These are phyloP conservation scores for Danio aesculapii DNA, from an alignment of 2,797 vertebrate species.

Conservation along the genomic window DNA sequence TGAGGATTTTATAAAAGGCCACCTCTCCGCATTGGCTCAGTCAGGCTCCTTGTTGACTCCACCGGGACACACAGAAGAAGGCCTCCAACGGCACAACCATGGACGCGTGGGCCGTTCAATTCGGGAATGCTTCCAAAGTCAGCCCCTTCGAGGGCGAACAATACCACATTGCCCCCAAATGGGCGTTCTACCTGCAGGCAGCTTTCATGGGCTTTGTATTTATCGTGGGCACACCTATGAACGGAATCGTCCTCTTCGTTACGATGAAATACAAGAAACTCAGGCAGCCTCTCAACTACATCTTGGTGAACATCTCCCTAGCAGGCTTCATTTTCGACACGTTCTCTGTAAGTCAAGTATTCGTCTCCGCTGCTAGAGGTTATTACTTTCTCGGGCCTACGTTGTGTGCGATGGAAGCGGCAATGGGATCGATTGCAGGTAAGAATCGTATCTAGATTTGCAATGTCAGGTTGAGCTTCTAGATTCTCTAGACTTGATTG, in stretches of 20 bases:
- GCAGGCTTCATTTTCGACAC: slow-evolving; percentile 78
- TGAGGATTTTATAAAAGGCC: slow-evolving; percentile 65
- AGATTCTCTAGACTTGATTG: too few species aligned
- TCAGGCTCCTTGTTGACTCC: slow-evolving; percentile 3
- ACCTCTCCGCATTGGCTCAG: background rate
- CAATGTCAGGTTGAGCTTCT: too few species aligned
- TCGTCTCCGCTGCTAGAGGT: slow-evolving; percentile 74
- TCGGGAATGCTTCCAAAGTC: slow-evolving; percentile 77
- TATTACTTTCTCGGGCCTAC: slow-evolving; percentile 80
- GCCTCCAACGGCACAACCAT: slow-evolving; percentile 60
- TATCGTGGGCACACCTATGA: slow-evolving; percentile 75
- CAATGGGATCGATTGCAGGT: slow-evolving; percentile 75
- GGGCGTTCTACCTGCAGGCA: slow-evolving; percentile 83
- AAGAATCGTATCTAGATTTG: slow-evolving; percentile 9
- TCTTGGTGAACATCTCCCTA: slow-evolving; percentile 83
- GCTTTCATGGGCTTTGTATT: slow-evolving; percentile 84
- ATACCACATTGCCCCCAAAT: slow-evolving; percentile 81
- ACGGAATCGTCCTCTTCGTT: slow-evolving; percentile 77
- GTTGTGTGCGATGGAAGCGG: slow-evolving; percentile 74
- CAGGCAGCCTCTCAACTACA: slow-evolving; percentile 84
- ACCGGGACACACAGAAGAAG: background rate
- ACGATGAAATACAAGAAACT: slow-evolving; percentile 83
- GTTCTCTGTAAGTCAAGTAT: slow-evolving; percentile 82
- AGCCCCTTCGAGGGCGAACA: slow-evolving; percentile 85
- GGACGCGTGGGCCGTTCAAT: slow-evolving; percentile 77